These are phyloP conservation scores for Linurgus olivaceus DNA, from an alignment of 2,797 vertebrate species.

Conservation along the genomic window DNA sequence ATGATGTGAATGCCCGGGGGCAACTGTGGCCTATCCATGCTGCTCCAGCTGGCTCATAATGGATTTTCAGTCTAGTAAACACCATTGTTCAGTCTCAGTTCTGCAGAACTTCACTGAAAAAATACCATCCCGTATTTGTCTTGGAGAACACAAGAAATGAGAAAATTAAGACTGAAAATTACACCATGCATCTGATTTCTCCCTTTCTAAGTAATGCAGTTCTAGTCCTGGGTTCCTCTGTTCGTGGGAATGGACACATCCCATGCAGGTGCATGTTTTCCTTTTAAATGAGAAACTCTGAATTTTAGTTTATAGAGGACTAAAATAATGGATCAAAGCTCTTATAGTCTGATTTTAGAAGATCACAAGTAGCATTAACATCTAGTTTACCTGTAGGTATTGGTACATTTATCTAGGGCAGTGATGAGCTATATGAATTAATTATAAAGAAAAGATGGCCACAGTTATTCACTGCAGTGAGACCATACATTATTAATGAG, in stretches of 20 bases:
- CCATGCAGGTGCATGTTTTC: not conserved
- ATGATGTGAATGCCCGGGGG: not conserved
- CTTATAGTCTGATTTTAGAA: not conserved
- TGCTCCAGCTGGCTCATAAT: not conserved
- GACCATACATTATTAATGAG: constrained; percentile 40
- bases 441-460: not conserved
- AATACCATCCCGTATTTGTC: not conserved
- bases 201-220: not conserved
- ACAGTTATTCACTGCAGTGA: not conserved
- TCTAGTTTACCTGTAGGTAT: not conserved
- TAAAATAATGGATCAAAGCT: not conserved
- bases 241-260: not conserved
- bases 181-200: not conserved
- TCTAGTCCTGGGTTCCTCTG: not conserved
- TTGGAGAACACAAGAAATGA: not conserved
- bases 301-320: not conserved
- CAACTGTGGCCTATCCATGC: not conserved
- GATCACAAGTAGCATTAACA: not conserved
- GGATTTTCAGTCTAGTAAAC: not conserved
- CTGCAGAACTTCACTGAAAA: not conserved
- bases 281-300: not conserved
- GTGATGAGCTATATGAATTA: constrained; percentile 4
- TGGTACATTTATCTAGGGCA: not conserved
- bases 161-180: not conserved
- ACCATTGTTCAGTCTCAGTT: not conserved